Evolutionary conservation across 2,113 vertebrate genomes (phyloP).

Genomic region (Colistium nudipinnis): DNA sequence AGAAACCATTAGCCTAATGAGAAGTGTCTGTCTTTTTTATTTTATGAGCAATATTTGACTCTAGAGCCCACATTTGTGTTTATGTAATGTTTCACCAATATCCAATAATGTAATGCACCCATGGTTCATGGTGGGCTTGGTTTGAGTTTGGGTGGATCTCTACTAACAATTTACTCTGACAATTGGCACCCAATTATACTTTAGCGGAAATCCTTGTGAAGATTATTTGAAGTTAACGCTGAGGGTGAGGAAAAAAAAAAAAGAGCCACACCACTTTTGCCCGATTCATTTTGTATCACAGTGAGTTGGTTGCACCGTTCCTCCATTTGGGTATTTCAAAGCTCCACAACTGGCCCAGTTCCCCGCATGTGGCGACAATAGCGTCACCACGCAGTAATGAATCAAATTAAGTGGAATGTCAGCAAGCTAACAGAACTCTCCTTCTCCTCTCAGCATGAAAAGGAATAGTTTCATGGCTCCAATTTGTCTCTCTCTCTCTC

Average conservation of each 20-base stretch:
- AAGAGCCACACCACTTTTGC: conserved; percentile 3
- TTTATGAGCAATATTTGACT: too few species aligned
- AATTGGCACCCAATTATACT: conserved; percentile 36
- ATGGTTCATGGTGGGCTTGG: conserved; percentile 3
- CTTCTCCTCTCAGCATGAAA: conserved; percentile 71
- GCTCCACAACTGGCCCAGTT: conserved; percentile 67
- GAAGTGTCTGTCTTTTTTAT: too few species aligned
- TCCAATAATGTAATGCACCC: not conserved
- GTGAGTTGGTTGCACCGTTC: conserved; percentile 24
- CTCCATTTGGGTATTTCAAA: conserved; percentile 58
- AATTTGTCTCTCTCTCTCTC: conserved; percentile 70
- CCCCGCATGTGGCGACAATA: conserved; percentile 68
- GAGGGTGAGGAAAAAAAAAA: not conserved
- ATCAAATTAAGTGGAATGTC: conserved; percentile 82
- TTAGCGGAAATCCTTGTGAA: conserved; percentile 24
- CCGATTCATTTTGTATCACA: conserved; percentile 35
- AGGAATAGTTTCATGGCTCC: conserved; percentile 66
- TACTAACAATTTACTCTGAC: conserved; percentile 27
- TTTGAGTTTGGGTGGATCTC: conserved; percentile 1
- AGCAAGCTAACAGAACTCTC: conserved; percentile 70
- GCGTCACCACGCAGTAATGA: conserved; percentile 72
- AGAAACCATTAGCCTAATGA: not conserved
- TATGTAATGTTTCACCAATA: not conserved
- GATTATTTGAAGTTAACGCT: conserved; percentile 31
- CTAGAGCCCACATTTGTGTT: not conserved